These are phyloP conservation scores for Hydrocynus forskahlii DNA, from an alignment of 2,797 vertebrate genomes.

Conservation along the genomic window DNA sequence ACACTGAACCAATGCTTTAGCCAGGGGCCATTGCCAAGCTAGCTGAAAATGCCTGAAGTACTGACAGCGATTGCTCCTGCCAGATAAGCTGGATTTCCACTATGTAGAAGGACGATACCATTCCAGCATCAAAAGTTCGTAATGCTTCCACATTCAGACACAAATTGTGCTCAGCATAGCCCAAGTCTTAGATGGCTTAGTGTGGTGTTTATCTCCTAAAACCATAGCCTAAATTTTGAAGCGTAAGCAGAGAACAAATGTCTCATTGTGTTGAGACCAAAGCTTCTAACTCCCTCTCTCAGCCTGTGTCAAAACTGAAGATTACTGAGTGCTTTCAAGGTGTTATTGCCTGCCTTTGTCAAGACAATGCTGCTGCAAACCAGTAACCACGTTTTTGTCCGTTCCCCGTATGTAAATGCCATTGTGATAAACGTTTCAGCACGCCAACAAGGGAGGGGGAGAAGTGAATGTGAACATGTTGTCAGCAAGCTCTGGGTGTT, in stretches of 20 bases:
- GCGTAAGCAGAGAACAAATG: constrained; percentile 74
- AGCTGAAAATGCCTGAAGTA: constrained; percentile 65
- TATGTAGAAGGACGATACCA: constrained; percentile 55
- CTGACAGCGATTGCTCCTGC: constrained; percentile 66
- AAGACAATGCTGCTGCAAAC: constrained; percentile 73
- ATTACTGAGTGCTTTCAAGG: constrained; percentile 74
- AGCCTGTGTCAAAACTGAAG: constrained; percentile 77
- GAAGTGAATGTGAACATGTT: constrained; percentile 62
- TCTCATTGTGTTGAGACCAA: constrained; percentile 72
- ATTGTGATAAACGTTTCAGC: constrained; percentile 70
- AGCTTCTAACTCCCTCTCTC: constrained; percentile 67
- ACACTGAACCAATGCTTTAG: constrained; percentile 70
- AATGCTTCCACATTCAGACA: constrained; percentile 70
- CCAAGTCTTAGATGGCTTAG: constrained; percentile 71
- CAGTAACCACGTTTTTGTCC: constrained; percentile 71
- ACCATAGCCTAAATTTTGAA: constrained; percentile 75
- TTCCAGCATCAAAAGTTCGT: constrained; percentile 68
- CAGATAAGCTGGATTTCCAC: constrained; percentile 73
- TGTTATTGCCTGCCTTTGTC: constrained; percentile 71
- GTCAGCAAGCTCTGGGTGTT: constrained; percentile 60
- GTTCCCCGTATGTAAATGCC: constrained; percentile 66
- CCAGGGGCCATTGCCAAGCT: constrained; percentile 64
- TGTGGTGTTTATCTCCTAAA: constrained; percentile 75
- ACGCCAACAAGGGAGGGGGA: constrained; percentile 57
- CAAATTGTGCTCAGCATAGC: constrained; percentile 65